Percentiles rank a stretch among this genome's conserved stretches.
Evolutionary conservation across 2,113 vertebrate genomes (phyloP).

Genomic region (Salvelinus fontinalis): DNA sequence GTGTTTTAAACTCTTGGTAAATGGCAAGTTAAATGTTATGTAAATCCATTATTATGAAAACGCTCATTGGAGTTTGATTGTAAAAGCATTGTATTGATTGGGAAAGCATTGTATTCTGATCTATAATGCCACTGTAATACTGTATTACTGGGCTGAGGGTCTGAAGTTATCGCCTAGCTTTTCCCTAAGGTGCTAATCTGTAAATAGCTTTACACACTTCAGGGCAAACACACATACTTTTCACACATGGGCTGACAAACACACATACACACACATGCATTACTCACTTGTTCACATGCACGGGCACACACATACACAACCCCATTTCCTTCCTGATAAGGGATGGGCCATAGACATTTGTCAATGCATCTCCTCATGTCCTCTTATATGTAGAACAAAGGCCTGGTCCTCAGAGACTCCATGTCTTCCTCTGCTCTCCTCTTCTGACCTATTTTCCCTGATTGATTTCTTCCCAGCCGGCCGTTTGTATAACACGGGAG

Average conservation of each 20-base stretch:
- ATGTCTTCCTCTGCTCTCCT: slow-evolving; percentile 42
- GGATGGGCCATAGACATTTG: slow-evolving; percentile 44
- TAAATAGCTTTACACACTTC: background rate
- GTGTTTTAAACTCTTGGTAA: too few relatives aligned
- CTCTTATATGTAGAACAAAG: slow-evolving; percentile 61
- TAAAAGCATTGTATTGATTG: too few relatives aligned
- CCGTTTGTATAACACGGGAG: slow-evolving; percentile 57
- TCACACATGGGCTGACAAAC: background rate
- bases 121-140: too few relatives aligned
- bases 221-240: background rate
- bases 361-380: slow-evolving; percentile 51
- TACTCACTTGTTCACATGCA: background rate
- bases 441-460: slow-evolving; percentile 66
- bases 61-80: too few relatives aligned
- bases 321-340: background rate
- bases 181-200: too few relatives aligned
- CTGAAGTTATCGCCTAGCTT: too few relatives aligned
- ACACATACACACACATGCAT: background rate
- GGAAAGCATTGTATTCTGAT: background rate
- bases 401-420: slow-evolving; percentile 55
- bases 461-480: slow-evolving; percentile 62
- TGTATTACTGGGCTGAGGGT: too few relatives aligned
- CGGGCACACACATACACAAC: background rate
- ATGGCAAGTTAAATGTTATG: too few relatives aligned
- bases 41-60: too few relatives aligned